These are phyloP conservation scores for Scaptomyza graminum DNA, from an alignment of 1,140 invertebrate genomes.

Conservation along the genomic window DNA sequence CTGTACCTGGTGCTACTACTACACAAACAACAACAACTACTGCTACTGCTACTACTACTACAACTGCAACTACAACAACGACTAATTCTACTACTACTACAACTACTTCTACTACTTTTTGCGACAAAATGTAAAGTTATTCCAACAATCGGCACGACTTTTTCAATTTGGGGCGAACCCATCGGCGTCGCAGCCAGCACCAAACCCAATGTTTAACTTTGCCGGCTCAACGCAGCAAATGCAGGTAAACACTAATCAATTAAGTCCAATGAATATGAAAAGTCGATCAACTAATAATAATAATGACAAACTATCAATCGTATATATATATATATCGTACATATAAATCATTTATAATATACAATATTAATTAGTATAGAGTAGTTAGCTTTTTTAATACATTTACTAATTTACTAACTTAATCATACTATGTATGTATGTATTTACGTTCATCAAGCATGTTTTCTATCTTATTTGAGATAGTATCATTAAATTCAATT, in stretches of 20 bases:
- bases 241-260: constrained; percentile 55
- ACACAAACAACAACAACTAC: constrained; percentile 1
- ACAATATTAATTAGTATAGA: too few species aligned
- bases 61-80: constrained; percentile 3
- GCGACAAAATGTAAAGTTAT: constrained; percentile 3
- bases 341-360: too few species aligned
- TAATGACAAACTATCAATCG: too few species aligned
- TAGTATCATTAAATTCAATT: background rate
- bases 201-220: constrained; percentile 56
- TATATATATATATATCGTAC: too few species aligned
- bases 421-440: too few species aligned
- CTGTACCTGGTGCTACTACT: background rate
- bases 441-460: too few species aligned
- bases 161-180: constrained; percentile 57
- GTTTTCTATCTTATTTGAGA: too few species aligned
- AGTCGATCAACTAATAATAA: too few species aligned
- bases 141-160: constrained; percentile 38
- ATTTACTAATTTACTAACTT: too few species aligned
- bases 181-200: constrained; percentile 11
- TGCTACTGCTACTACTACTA: constrained; percentile 4
- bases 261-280: too few species aligned
- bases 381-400: too few species aligned
- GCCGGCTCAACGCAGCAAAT: constrained; percentile 38
- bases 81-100: constrained; percentile 3
- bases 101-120: constrained; percentile 1